phyloP scores from a whole-genome alignment of 2,113 vertebrate species.

The Apteryx owenii region DNA sequence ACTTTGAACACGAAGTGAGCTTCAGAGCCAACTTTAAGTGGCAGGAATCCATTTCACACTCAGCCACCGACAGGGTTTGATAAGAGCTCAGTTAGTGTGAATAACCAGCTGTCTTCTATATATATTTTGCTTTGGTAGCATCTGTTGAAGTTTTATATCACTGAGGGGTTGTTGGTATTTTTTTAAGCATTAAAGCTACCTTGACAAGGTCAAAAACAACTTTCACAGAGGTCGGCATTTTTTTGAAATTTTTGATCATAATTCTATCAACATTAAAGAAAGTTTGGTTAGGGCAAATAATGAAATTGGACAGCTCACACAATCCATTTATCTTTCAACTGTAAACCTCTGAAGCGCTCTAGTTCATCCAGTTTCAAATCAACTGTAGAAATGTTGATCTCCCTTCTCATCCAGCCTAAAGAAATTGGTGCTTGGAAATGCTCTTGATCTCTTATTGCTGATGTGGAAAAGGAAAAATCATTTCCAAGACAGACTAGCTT shows the following conservation, averaged over 20 bases:
- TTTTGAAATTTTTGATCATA: slow-evolving; percentile 69
- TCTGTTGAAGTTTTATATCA: slow-evolving; percentile 58
- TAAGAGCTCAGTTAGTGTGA: slow-evolving; percentile 15
- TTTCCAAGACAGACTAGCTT: slow-evolving; percentile 19
- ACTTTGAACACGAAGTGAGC: background rate
- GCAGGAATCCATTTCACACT: slow-evolving; percentile 68
- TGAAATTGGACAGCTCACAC: slow-evolving; percentile 66
- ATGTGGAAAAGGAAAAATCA: slow-evolving; percentile 53
- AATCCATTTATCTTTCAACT: slow-evolving; percentile 61
- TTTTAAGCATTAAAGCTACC: slow-evolving; percentile 44
- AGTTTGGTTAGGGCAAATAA: slow-evolving; percentile 54
- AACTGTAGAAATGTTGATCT: slow-evolving; percentile 65
- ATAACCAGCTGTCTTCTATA: slow-evolving; percentile 52
- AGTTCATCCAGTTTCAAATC: slow-evolving; percentile 65
- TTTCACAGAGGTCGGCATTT: slow-evolving; percentile 59
- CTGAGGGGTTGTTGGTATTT: slow-evolving; percentile 33
- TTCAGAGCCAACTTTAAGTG: slow-evolving; percentile 46
- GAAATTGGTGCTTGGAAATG: slow-evolving; percentile 54
- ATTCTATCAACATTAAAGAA: slow-evolving; percentile 66
- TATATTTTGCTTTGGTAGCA: slow-evolving; percentile 41
- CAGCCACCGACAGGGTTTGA: slow-evolving; percentile 39
- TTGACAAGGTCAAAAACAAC: slow-evolving; percentile 70
- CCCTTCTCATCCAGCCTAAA: slow-evolving; percentile 7
- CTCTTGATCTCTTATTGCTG: slow-evolving; percentile 33
- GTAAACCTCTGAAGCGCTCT: slow-evolving; percentile 50